Conservation (phyloP, 2,888 invertebrate genomes). For the Parapristionchus giblindavisi region DNA sequence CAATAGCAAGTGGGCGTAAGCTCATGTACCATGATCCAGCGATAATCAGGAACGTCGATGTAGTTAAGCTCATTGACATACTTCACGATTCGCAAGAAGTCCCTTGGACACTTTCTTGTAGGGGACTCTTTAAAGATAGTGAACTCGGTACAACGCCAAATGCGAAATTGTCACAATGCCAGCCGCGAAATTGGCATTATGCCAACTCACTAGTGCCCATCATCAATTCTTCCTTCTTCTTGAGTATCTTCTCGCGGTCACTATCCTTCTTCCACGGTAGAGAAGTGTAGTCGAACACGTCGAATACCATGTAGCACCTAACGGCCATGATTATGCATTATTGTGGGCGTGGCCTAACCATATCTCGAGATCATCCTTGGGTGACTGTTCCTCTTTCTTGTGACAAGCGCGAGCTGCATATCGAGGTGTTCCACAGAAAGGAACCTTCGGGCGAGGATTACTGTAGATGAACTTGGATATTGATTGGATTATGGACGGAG, state of each 20-base stretch:
- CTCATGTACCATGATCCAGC: slow-evolving; percentile 29
- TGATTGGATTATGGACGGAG: too few relatives aligned
- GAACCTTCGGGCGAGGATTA: slow-evolving; percentile 11
- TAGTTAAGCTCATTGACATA: slow-evolving; percentile 19
- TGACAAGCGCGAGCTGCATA: slow-evolving; percentile 21
- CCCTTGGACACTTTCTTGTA: too few relatives aligned
- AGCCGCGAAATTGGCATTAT: background rate
- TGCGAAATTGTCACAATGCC: background rate
- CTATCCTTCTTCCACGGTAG: slow-evolving; percentile 21
- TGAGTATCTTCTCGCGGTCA: slow-evolving; percentile 10
- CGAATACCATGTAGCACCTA: slow-evolving; percentile 23
- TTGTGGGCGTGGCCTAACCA: background rate
- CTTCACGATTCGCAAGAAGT: too few relatives aligned
- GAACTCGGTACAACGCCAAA: background rate
- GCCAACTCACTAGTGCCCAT: slow-evolving; percentile 2
- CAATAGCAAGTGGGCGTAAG: too few relatives aligned
- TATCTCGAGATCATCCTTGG: slow-evolving; percentile 26
- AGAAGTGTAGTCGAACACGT: slow-evolving; percentile 2
- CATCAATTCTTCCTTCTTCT: slow-evolving; percentile 27
- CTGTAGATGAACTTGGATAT: background rate
- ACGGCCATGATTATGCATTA: background rate
- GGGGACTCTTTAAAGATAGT: too few relatives aligned
- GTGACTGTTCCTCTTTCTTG: slow-evolving; percentile 22
- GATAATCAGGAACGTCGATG: slow-evolving; percentile 27
- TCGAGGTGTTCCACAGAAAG: slow-evolving; percentile 18